These are phyloP conservation scores for Xenopus laevis DNA, from an alignment of 2,113 vertebrate genomes.

Conservation along the genomic window DNA sequence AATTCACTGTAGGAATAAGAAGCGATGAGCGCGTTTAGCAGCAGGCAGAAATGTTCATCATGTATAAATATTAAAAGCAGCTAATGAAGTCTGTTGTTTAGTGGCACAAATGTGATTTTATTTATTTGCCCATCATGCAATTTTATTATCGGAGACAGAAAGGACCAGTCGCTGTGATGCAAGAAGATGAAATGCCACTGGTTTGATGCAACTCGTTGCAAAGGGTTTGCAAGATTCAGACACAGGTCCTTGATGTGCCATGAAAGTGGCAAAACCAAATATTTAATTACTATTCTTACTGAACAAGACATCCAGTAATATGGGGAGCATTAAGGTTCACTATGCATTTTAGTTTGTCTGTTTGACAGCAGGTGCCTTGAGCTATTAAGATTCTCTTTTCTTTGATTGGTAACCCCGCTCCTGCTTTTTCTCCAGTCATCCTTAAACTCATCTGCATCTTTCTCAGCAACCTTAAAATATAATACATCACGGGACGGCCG, in stretches of 20 bases:
- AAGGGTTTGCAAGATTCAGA: conserved; percentile 26
- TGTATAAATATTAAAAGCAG: too few relatives aligned
- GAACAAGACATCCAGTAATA: conserved; percentile 31
- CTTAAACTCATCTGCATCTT: background rate
- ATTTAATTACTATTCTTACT: conserved; percentile 44
- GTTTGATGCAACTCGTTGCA: conserved; percentile 34
- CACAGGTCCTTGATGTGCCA: conserved; percentile 13
- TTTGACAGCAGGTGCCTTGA: conserved; percentile 40
- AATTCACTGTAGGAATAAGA: too few relatives aligned
- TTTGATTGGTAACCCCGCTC: conserved; percentile 4
- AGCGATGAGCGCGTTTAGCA: too few relatives aligned
- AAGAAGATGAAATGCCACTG: conserved; percentile 23
- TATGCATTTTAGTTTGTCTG: conserved; percentile 34
- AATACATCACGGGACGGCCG: too few relatives aligned
- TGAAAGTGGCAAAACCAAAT: conserved; percentile 41
- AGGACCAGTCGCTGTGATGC: conserved; percentile 19
- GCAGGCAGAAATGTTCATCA: too few relatives aligned
- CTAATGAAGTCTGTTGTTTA: too few relatives aligned
- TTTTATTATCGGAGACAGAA: background rate
- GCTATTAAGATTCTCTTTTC: conserved; percentile 32
- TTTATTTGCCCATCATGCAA: background rate
- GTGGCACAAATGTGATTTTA: background rate
- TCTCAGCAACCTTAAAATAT: background rate
- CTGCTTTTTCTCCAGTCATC: conserved; percentile 19
- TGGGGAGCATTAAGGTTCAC: conserved; percentile 37